Conservation (phyloP, 1,140 invertebrate genomes). For the Cydia strobilella region DNA sequence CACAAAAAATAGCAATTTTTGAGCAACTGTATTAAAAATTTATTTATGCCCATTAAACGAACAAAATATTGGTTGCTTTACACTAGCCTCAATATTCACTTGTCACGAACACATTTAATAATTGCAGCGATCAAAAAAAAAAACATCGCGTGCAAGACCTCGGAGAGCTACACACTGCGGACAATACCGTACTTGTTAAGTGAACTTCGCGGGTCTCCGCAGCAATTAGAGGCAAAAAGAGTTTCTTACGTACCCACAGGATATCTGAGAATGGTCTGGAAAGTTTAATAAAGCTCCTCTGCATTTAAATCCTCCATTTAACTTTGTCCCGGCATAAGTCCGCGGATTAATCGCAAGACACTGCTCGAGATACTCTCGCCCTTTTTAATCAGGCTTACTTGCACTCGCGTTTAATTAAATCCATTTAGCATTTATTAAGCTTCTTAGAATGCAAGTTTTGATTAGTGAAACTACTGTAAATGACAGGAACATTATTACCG, state of each 20-base stretch:
- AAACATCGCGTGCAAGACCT: slow-evolving; percentile 4
- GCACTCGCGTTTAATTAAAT: slow-evolving; percentile 35
- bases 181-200: slow-evolving; percentile 27
- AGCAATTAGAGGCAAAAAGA: slow-evolving; percentile 29
- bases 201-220: slow-evolving; percentile 23
- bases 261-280: slow-evolving; percentile 39
- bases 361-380: slow-evolving; percentile 42
- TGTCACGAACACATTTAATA: background rate
- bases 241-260: slow-evolving; percentile 35
- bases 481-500: background rate
- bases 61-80: background rate
- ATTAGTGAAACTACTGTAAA: slow-evolving; percentile 6
- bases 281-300: slow-evolving; percentile 50
- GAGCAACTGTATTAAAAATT: too few species aligned
- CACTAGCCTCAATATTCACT: background rate
- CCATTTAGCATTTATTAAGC: slow-evolving; percentile 22
- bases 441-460: slow-evolving; percentile 25
- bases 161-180: background rate
- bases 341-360: slow-evolving; percentile 50
- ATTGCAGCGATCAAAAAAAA: background rate
- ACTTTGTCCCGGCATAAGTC: slow-evolving; percentile 53
- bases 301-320: slow-evolving; percentile 57
- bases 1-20: too few species aligned
- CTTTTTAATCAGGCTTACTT: slow-evolving; percentile 50
- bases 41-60: too few species aligned